A percentile compares a stretch with the other conserved stretches of the same genome.
phyloP scores from a whole-genome alignment of 2,797 vertebrate genomes.

The Heteromormyrus szaboi region DNA sequence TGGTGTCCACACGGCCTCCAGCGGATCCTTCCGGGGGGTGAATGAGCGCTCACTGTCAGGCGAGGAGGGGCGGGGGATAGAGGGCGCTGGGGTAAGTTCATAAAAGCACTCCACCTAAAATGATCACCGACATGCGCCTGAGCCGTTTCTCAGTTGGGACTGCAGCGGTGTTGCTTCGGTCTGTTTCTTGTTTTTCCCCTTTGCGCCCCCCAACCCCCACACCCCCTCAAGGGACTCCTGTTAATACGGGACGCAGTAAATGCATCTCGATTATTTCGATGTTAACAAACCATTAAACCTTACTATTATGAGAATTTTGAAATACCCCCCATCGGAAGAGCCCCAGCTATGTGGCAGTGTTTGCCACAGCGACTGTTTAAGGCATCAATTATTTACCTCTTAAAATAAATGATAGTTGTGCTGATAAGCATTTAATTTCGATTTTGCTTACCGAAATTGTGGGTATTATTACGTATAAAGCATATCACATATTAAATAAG shows the following conservation, averaged over 20 bases:
- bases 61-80: conserved; percentile 24
- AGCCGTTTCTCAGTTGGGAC: neutral
- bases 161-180: neutral
- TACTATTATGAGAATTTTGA: conserved; percentile 35
- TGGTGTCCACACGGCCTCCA: conserved; percentile 22
- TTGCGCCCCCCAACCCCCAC: neutral
- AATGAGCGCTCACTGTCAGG: conserved; percentile 10
- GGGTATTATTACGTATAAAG: conserved; percentile 5
- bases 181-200: neutral
- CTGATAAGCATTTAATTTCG: conserved; percentile 38
- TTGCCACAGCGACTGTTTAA: neutral
- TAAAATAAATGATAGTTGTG: conserved; percentile 40
- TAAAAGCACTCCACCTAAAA: conserved; percentile 29
- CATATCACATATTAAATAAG: conserved; percentile 59
- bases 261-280: conserved; percentile 18
- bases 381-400: conserved; percentile 8
- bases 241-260: conserved; percentile 23
- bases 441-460: conserved; percentile 24
- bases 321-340: conserved; percentile 23
- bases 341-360: neutral
- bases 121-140: neutral
- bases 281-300: conserved; percentile 31
- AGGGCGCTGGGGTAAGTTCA: conserved; percentile 30
- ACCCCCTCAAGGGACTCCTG: conserved; percentile 6
- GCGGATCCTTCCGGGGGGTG: conserved; percentile 19